Percentiles rank a stretch among this genome's conserved stretches.
Evolutionary conservation across 2,797 vertebrate species (phyloP).

Genomic region (Cyclura pinguis): DNA sequence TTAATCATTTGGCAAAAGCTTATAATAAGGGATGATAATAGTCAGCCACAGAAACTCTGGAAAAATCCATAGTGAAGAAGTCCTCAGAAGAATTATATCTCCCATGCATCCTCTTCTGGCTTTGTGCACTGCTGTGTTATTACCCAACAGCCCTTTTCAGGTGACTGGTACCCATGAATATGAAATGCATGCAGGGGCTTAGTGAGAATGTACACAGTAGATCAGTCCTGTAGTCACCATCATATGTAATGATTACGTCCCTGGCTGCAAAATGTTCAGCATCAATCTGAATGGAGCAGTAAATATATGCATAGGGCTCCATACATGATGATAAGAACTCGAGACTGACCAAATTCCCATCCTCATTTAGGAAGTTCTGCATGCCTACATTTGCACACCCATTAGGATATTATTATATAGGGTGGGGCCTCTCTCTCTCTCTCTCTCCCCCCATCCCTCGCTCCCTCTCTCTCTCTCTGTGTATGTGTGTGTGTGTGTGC

Average conservation of each 20-base stretch:
- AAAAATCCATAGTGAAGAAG: neutral
- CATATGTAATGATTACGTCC: neutral
- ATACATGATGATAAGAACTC: neutral
- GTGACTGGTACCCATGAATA: too few species aligned
- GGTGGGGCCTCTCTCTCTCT: too few species aligned
- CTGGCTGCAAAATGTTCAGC: neutral
- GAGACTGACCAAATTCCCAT: too few species aligned
- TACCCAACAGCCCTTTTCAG: neutral
- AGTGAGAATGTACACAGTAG: neutral
- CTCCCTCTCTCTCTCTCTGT: too few species aligned
- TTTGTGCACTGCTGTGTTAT: neutral
- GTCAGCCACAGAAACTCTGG: neutral
- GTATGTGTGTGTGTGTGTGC: too few species aligned
- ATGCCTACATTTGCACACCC: too few species aligned
- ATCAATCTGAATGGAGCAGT: neutral
- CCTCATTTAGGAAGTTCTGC: neutral
- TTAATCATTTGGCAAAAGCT: constrained; percentile 11
- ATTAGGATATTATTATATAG: too few species aligned
- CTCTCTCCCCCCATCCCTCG: too few species aligned
- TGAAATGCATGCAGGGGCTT: neutral
- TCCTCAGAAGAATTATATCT: neutral
- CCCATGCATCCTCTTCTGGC: neutral
- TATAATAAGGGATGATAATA: neutral
- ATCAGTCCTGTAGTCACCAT: neutral
- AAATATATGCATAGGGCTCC: neutral